Evolutionary conservation across 2,113 vertebrate genomes (phyloP).

Genomic region (Nyctibius bracteatus): DNA sequence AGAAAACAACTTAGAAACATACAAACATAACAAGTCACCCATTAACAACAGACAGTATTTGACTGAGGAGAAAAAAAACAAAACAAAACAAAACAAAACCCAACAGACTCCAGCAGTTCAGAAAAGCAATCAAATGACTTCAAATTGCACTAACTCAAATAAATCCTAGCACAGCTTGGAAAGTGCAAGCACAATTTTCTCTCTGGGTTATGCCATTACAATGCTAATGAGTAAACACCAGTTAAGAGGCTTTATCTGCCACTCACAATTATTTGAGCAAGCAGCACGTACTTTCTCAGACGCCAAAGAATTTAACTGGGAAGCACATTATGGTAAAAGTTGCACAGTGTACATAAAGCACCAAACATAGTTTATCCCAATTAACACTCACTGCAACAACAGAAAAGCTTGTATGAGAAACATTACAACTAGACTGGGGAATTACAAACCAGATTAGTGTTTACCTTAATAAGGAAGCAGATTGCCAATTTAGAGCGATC

Average conservation of each 20-base stretch:
- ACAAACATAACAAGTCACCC: not conserved
- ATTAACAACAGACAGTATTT: not conserved
- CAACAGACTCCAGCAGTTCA: not conserved
- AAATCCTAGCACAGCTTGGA: not conserved
- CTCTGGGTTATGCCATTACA: not conserved
- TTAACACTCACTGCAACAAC: not conserved
- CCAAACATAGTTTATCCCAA: not conserved
- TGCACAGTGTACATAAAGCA: not conserved
- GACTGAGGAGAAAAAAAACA: not conserved
- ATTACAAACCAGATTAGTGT: not conserved
- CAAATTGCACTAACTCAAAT: not conserved
- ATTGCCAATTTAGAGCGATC: not conserved
- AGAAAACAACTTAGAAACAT: not conserved
- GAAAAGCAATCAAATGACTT: not conserved
- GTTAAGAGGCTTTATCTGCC: not conserved
- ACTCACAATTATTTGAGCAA: not conserved
- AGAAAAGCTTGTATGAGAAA: not conserved
- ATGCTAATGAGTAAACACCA: not conserved
- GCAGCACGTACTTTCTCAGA: not conserved
- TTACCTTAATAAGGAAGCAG: not conserved
- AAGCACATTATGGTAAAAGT: not conserved
- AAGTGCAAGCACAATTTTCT: not conserved
- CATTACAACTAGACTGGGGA: not conserved
- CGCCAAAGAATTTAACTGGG: not conserved
- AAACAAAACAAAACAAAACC: not conserved